Percentiles rank a stretch among this genome's conserved stretches.
Conservation (phyloP, 2,113 vertebrate genomes). For the Peromyscus leucopus region DNA sequence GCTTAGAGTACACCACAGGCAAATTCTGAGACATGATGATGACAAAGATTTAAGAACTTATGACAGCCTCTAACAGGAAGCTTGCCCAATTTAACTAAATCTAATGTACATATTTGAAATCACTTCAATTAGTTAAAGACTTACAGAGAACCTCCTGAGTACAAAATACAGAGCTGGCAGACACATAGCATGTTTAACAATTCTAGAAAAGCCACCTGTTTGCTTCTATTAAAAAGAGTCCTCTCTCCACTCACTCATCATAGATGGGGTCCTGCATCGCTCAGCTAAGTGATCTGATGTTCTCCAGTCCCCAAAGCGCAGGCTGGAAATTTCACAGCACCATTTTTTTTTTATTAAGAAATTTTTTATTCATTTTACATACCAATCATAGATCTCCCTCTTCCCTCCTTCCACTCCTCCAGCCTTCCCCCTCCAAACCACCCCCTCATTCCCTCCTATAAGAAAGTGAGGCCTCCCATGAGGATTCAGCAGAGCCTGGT, state of each 20-base stretch:
- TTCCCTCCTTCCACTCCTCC: too few relatives aligned
- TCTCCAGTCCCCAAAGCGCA: neutral
- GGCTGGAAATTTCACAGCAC: neutral
- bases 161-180: neutral
- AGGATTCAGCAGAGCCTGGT: too few relatives aligned
- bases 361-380: too few relatives aligned
- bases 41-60: slow-evolving; percentile 26
- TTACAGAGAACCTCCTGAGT: neutral
- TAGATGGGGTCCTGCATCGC: neutral
- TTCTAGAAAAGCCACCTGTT: neutral
- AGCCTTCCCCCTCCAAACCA: too few relatives aligned
- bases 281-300: neutral
- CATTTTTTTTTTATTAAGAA: too few relatives aligned
- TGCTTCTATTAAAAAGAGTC: slow-evolving; percentile 32
- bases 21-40: slow-evolving; percentile 9
- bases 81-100: neutral
- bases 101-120: slow-evolving; percentile 37
- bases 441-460: too few relatives aligned
- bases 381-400: too few relatives aligned
- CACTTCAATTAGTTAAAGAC: slow-evolving; percentile 51
- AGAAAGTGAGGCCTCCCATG: too few relatives aligned
- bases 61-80: neutral
- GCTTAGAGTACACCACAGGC: neutral
- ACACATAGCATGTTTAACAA: neutral
- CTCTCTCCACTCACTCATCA: neutral